These are phyloP conservation scores for Melitaea cinxia DNA, from an alignment of 1,140 invertebrate species.

Conservation along the genomic window DNA sequence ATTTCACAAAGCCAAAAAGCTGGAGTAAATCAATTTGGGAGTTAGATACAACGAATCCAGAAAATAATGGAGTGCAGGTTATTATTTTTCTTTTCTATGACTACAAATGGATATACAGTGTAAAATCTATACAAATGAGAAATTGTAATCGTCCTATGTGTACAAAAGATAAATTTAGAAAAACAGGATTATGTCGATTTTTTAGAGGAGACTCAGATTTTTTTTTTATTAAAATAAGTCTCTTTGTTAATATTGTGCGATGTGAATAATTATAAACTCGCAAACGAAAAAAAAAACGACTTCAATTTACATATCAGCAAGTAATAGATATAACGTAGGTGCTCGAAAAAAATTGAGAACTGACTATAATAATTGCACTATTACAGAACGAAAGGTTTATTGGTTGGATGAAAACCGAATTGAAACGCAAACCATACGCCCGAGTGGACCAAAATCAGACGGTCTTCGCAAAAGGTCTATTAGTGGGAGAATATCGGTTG, in stretches of 20 bases:
- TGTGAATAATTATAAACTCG: background rate
- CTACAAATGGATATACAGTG: background rate
- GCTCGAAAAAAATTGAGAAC: background rate
- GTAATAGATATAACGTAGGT: background rate
- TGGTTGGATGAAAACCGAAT: slow-evolving; percentile 38
- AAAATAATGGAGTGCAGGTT: slow-evolving; percentile 16
- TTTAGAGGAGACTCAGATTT: too few relatives aligned
- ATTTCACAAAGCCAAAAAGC: slow-evolving; percentile 34
- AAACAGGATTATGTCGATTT: too few relatives aligned
- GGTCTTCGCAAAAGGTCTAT: background rate
- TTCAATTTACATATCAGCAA: too few relatives aligned
- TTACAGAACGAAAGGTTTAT: slow-evolving; percentile 40
- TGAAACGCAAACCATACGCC: slow-evolving; percentile 36
- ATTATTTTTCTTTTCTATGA: background rate
- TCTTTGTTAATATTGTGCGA: background rate
- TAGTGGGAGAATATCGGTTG: slow-evolving; percentile 4
- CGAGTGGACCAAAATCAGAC: background rate
- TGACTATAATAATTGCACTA: background rate
- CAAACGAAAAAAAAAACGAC: too few relatives aligned
- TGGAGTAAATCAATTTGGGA: slow-evolving; percentile 25
- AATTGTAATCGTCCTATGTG: too few relatives aligned
- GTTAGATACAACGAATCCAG: background rate
- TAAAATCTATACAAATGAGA: too few relatives aligned
- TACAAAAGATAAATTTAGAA: too few relatives aligned
- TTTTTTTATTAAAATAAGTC: too few relatives aligned